Base-by-base conservation (phyloP, 1,140 invertebrate genomes). In the Gryllus bimaculatus region DNA sequence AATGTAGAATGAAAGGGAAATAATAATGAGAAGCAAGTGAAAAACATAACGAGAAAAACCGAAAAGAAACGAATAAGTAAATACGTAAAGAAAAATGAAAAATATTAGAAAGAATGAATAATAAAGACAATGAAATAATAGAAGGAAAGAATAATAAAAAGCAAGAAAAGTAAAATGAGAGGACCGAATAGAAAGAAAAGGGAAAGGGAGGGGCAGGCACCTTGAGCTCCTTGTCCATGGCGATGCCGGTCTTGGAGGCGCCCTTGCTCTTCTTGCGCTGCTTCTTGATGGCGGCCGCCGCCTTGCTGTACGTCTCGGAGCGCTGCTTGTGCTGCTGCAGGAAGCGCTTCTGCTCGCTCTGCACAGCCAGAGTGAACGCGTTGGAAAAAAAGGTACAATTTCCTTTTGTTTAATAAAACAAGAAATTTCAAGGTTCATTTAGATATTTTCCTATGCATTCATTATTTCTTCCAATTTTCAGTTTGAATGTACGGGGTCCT, bases 291-390 rank as follows among this genome's bases (percentile, higher is more conserved):
- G 92, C 93, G 15, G 93, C 91, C 0, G 93, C 93, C 0, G 95
- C 95, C 86, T 96, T 96, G 85, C 93, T 93, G 86, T 95, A 96
- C 75, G 93, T 94, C 84, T 96, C 95, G 39, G 93, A 93, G 81
- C 93, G 89, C 81, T 93, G 91, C 86, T 96, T 96, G 86, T 96
- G 94, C 87, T 94, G 93, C 86, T 96, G 93, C 79, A 95, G 85
- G 84, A 96, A 96, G 83, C 94, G 91, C 84, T 96, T 96, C 85
- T 96, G 95, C 84, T 96, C 94, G 79, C 92, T 94, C 92, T 96
- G 85, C 3, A 48, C 20, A n/a, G n/a, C n/a, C n/a, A n/a, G n/a
- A n/a, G n/a, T n/a, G n/a, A n/a, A n/a, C n/a, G n/a, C n/a, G n/a
- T n/a, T n/a, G 26, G 26, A 39, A 39, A 5, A 39, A 39, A 39